These are phyloP conservation scores for Pseudomyrmex dendroicus DNA, from an alignment of 1,140 invertebrate genomes.

Conservation along the genomic window DNA sequence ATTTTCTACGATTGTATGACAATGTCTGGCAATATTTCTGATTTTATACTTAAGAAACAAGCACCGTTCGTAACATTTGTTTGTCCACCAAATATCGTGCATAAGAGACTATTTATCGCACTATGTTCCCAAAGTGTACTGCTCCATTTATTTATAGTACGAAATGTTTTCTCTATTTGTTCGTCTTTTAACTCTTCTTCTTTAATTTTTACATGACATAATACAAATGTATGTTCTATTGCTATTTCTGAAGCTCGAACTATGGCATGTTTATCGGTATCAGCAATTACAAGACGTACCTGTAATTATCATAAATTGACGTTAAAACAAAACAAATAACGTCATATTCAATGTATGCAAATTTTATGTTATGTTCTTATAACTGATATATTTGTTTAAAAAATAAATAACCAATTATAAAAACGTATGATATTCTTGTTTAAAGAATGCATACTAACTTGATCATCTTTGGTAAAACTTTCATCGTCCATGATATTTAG, in stretches of 20 bases:
- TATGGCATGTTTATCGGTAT: slow-evolving; percentile 84
- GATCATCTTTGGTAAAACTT: slow-evolving; percentile 80
- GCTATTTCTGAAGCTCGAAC: slow-evolving; percentile 85
- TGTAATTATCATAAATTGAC: slow-evolving; percentile 47
- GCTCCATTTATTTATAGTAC: slow-evolving; percentile 87
- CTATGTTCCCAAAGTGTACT: slow-evolving; percentile 87
- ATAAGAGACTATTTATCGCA: slow-evolving; percentile 85
- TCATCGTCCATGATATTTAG: slow-evolving; percentile 78
- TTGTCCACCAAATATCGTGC: slow-evolving; percentile 87
- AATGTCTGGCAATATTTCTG: slow-evolving; percentile 45
- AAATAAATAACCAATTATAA: neutral
- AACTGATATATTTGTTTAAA: slow-evolving; percentile 13
- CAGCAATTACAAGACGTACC: slow-evolving; percentile 80
- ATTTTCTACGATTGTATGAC: slow-evolving; percentile 29
- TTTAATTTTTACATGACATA: slow-evolving; percentile 87
- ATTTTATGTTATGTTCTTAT: neutral
- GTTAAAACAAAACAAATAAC: slow-evolving; percentile 17
- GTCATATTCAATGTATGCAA: neutral
- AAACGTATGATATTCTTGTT: neutral
- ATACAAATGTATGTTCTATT: slow-evolving; percentile 85
- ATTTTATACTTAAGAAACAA: slow-evolving; percentile 85
- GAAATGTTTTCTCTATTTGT: slow-evolving; percentile 82
- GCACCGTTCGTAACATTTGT: slow-evolving; percentile 82
- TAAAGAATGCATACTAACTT: slow-evolving; percentile 75
- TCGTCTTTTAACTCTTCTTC: slow-evolving; percentile 81